Base-by-base conservation (phyloP, 2,113 vertebrate species). In the Rutilus rutilus region DNA sequence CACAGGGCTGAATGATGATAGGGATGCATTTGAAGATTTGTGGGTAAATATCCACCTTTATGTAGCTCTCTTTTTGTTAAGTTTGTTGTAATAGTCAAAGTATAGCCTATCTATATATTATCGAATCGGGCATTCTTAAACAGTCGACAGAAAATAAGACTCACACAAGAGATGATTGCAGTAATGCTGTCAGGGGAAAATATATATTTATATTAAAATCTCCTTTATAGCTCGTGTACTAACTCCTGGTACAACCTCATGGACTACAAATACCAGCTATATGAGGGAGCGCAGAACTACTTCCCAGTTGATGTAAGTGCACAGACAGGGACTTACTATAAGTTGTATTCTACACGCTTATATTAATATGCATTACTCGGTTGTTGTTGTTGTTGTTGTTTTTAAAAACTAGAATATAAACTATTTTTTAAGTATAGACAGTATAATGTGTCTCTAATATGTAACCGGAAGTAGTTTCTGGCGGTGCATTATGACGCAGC, bases 401-500 rank as follows among this genome's bases (percentile, higher is more conserved):
- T 7, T 21, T 14, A 4, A 4, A 25, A 78, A 78, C 7, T 21
- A 62, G 8, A 45, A 23, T 8, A 60, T 25, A 23, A 50, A 30
- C n/a, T 25, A 12, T 6, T 9, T 5, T 54, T 67, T 42, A 39
- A 39, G 42, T 62, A 3, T 50, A 42, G 42, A 52, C 1, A 25
- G 2, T 10, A 80, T 17, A 47, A 60, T n/a, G 42, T 3, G 27
- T 1, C 47, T 1, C 17, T 25, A 0, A 33, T 25, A 3, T 36
- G 2, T 21, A 33, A 19, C 73, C 86, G 85, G 87, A 87, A 71
- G 25, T 83, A 81, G 82, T 85, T 71, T 54, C 42, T 11, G 3
- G 67, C 15, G 12, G 19, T 6, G n/a, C 9, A 8, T 85, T 87
- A 91, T 94, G 90, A 94, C 91, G 90, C 87, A 52, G 67, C 93